Base-by-base conservation (phyloP, 2,888 invertebrate genomes). In the Drosophila robusta region DNA sequence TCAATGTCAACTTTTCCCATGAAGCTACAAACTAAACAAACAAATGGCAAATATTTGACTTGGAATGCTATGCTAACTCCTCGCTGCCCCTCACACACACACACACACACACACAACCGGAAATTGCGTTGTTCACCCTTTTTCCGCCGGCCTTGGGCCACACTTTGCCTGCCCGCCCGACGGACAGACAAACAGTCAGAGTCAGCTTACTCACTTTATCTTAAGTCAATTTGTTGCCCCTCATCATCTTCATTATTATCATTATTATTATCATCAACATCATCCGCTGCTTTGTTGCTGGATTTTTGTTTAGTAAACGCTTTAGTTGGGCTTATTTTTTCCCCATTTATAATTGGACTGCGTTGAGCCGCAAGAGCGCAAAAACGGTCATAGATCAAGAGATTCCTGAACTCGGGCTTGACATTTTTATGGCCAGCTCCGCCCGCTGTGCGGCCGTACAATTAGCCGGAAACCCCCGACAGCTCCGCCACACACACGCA, bases 71-170 rank as follows among this genome's bases (percentile, higher is more conserved):
- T 47, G 52, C 12, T 32, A 39, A 52, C 22, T 32, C 26, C 50
- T 14, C 45, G 62, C 22, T 62, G 22, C 29, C 29, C 29, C 29
- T 44, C 52, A 12, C 38, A 24, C 18, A n/a, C 49, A 12, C 26
- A 29, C 4, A 44, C 46, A 12, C 26, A 29, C 24, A 2, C 32
- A 16, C 8, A 32, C 34, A 52, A 72, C 83, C 86, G 83, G 83
- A 83, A 83, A 83, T 83, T 86, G 87, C 75, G 75, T 67, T 86
- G 80, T 71, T 57, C 69, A 83, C 83, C 88, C 86, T 83, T 87
- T 82, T 77, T 80, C 67, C 44, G 54, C 16, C 58, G 85, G 70
- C 82, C 80, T 77, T 70, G 86, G 82, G 83, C 76, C 58, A 57
- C 47, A 29, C 29, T 29, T 9, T 8, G 9, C 29, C 29, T 3